Conservation (phyloP, 2,797 vertebrate genomes). For the Coranthus polyacanthus region DNA sequence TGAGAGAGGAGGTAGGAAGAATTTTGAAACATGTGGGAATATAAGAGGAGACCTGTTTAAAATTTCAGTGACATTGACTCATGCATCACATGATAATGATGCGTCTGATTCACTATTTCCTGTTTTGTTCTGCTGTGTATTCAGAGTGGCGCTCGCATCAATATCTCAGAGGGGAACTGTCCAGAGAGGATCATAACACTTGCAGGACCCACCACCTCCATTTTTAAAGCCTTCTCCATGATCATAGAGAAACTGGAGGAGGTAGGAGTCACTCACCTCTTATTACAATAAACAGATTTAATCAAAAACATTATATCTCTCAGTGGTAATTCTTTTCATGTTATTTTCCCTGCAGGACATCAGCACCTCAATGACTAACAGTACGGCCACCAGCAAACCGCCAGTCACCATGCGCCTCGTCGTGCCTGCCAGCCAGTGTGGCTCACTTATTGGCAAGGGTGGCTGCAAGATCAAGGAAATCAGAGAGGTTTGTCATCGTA, state of each 20-base stretch:
- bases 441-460: constrained; percentile 95
- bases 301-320: no score
- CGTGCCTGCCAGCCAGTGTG: constrained; percentile 94
- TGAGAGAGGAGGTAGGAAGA: constrained; percentile 92
- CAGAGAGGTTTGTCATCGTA: constrained; percentile 86
- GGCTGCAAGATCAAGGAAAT: constrained; percentile 98
- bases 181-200: constrained; percentile 95
- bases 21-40: neutral
- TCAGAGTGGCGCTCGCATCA: constrained; percentile 94
- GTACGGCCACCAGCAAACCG: constrained; percentile 94
- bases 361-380: constrained; percentile 97
- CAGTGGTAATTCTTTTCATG: neutral
- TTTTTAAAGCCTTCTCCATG: constrained; percentile 97
- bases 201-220: constrained; percentile 94
- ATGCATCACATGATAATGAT: neutral
- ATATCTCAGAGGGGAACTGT: constrained; percentile 97
- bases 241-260: constrained; percentile 98
- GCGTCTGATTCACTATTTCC: constrained; percentile 4
- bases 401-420: constrained; percentile 94
- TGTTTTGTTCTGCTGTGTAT: constrained; percentile 24
- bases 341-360: constrained; percentile 86
- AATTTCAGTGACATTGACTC: constrained; percentile 6
- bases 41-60: constrained; percentile 1
- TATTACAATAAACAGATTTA: neutral
- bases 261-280: constrained; percentile 69